Percentiles rank a stretch among this genome's conserved stretches.
phyloP scores from a whole-genome alignment of 1,140 invertebrate species.

The Microplitis demolitor region DNA sequence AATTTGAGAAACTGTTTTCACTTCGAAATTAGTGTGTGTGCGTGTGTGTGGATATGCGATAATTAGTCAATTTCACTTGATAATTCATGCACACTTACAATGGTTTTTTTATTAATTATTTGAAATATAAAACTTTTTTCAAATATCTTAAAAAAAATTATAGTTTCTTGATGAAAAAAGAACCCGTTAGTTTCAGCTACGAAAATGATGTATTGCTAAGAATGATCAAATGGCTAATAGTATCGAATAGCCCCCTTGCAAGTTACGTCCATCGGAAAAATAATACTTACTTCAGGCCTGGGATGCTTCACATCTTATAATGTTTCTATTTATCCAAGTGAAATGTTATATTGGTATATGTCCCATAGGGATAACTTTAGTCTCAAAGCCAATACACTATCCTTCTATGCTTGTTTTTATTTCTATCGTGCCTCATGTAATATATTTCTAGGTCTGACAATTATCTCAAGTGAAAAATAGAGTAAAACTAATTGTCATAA shows the following conservation, averaged over 20 bases:
- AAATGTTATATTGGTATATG: conserved; percentile 51
- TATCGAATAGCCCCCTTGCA: conserved; percentile 4
- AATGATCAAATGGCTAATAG: conserved; percentile 35
- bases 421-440: too few relatives aligned
- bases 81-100: conserved; percentile 10
- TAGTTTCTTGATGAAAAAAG: background rate
- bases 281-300: conserved; percentile 25
- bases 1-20: too few relatives aligned
- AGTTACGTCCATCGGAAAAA: conserved; percentile 13
- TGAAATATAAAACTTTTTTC: background rate
- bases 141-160: background rate
- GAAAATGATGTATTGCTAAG: conserved; percentile 24
- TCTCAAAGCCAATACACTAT: conserved; percentile 49
- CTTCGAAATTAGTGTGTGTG: too few relatives aligned
- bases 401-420: background rate
- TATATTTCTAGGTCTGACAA: too few relatives aligned
- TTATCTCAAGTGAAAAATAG: too few relatives aligned
- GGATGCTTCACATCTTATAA: conserved; percentile 27
- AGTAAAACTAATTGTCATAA: too few relatives aligned
- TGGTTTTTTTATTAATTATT: too few relatives aligned
- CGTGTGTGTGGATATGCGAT: background rate
- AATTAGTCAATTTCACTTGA: conserved; percentile 20
- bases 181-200: conserved; percentile 5
- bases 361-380: conserved; percentile 43
- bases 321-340: conserved; percentile 35